A percentile compares a stretch with the other conserved stretches of the same genome.
phyloP scores from a whole-genome alignment of 2,888 invertebrate species.

The Hydroisotoma schaefferi region DNA sequence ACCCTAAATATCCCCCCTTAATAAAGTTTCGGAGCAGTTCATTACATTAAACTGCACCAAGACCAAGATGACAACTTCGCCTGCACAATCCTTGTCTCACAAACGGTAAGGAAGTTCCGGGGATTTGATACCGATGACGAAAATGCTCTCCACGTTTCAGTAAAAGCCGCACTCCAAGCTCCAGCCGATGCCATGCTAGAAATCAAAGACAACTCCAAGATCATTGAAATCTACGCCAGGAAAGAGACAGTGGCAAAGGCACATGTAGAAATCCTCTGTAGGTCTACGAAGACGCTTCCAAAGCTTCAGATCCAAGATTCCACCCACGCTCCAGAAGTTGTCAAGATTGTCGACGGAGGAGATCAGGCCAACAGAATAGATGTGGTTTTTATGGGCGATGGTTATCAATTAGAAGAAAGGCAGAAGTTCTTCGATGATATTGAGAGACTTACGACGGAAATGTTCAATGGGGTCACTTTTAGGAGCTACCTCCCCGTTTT shows the following conservation, averaged over 20 bases:
- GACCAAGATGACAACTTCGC: neutral
- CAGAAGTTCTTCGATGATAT: conserved; percentile 38
- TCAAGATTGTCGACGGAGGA: conserved; percentile 41
- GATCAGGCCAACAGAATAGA: conserved; percentile 40
- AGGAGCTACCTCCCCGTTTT: conserved; percentile 40
- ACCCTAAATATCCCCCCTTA: too few relatives aligned
- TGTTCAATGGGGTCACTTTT: conserved; percentile 44
- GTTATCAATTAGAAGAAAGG: conserved; percentile 30
- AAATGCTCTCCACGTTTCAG: conserved; percentile 21
- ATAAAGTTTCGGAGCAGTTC: neutral
- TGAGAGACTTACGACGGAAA: conserved; percentile 32
- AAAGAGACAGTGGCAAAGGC: conserved; percentile 14
- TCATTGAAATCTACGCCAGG: conserved; percentile 36
- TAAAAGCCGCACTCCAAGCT: conserved; percentile 25
- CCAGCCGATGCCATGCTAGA: conserved; percentile 14
- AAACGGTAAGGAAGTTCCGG: conserved; percentile 24
- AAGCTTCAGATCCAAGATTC: neutral
- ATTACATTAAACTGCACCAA: neutral
- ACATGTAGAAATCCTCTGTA: conserved; percentile 28
- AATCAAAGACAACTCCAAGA: conserved; percentile 18
- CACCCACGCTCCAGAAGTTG: conserved; percentile 26
- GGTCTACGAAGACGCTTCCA: conserved; percentile 7
- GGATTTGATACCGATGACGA: conserved; percentile 30
- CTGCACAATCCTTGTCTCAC: neutral
- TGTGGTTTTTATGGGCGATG: conserved; percentile 47